These are phyloP conservation scores for Gymnoscopelus microlampas DNA, from an alignment of 2,797 vertebrate species.

Conservation along the genomic window DNA sequence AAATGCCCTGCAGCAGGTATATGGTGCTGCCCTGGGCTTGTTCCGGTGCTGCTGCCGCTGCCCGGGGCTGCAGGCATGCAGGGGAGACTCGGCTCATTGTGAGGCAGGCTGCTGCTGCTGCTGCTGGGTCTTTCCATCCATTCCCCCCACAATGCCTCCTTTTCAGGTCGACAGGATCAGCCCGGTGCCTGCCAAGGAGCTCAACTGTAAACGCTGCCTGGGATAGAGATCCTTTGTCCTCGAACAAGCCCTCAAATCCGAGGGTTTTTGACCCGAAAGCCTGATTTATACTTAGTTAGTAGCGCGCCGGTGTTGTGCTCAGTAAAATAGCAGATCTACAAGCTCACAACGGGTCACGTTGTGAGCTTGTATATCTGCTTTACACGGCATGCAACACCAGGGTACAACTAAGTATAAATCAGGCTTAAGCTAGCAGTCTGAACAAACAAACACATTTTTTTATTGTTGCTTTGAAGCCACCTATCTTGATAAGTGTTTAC, in stretches of 20 bases:
- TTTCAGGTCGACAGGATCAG: conserved; percentile 22
- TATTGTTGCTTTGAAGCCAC: too few species aligned
- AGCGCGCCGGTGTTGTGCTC: too few species aligned
- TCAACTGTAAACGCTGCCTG: conserved; percentile 41
- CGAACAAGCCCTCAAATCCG: conserved; percentile 51
- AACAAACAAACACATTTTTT: too few species aligned
- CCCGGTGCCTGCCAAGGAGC: conserved; percentile 38
- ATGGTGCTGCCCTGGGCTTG: conserved; percentile 59
- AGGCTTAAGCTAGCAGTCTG: too few species aligned
- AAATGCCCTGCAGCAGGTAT: conserved; percentile 75
- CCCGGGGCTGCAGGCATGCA: conserved; percentile 20
- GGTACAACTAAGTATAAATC: too few species aligned
- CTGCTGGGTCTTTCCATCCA: conserved; percentile 59
- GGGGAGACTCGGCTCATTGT: conserved; percentile 55
- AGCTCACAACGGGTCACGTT: too few species aligned
- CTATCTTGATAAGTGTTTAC: too few species aligned
- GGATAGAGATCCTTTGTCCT: conserved; percentile 72
- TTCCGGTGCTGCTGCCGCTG: conserved; percentile 50
- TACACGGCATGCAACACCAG: too few species aligned
- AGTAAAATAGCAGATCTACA: too few species aligned
- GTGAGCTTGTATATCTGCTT: too few species aligned
- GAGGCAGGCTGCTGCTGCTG: conserved; percentile 9
- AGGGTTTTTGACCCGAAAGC: conserved; percentile 33
- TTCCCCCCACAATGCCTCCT: conserved; percentile 53
- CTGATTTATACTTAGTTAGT: too few species aligned